phyloP scores from a whole-genome alignment of 2,888 invertebrate genomes.

The Platerodrilus igneus region DNA sequence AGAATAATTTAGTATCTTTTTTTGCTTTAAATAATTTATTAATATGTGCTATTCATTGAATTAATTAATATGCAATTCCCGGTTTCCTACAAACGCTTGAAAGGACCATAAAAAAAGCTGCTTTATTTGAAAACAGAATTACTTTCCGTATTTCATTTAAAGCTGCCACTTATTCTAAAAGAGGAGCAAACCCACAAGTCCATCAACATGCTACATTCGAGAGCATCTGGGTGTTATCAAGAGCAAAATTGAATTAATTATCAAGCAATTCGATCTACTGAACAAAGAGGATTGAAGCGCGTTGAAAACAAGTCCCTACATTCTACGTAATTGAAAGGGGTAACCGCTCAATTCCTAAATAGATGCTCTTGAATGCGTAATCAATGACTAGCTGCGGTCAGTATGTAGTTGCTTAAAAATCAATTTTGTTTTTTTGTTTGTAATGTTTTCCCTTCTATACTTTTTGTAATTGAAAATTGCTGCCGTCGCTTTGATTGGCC shows the following conservation, averaged over 20 bases:
- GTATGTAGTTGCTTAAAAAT: slow-evolving; percentile 9
- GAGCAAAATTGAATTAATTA: slow-evolving; percentile 29
- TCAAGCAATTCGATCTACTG: slow-evolving; percentile 16
- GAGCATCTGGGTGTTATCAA: slow-evolving; percentile 26
- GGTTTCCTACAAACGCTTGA: no score
- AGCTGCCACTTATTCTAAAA: no score
- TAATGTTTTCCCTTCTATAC: background rate
- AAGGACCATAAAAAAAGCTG: no score
- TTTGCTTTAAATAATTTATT: no score
- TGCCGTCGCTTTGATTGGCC: slow-evolving; percentile 4
- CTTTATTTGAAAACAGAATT: no score
- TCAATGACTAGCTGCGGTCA: slow-evolving; percentile 11
- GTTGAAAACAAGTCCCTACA: slow-evolving; percentile 22
- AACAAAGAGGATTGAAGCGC: slow-evolving; percentile 16
- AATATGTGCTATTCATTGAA: no score
- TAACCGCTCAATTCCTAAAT: slow-evolving; percentile 22
- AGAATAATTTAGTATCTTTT: no score
- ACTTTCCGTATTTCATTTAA: no score
- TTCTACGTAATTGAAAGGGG: slow-evolving; percentile 21
- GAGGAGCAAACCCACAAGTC: no score
- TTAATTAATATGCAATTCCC: no score
- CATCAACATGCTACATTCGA: no score
- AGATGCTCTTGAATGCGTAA: slow-evolving; percentile 24
- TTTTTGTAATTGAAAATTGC: slow-evolving; percentile 15
- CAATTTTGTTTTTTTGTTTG: background rate